Base-by-base conservation (phyloP, 2,113 vertebrate genomes). In the Hippocampus guttulatus region DNA sequence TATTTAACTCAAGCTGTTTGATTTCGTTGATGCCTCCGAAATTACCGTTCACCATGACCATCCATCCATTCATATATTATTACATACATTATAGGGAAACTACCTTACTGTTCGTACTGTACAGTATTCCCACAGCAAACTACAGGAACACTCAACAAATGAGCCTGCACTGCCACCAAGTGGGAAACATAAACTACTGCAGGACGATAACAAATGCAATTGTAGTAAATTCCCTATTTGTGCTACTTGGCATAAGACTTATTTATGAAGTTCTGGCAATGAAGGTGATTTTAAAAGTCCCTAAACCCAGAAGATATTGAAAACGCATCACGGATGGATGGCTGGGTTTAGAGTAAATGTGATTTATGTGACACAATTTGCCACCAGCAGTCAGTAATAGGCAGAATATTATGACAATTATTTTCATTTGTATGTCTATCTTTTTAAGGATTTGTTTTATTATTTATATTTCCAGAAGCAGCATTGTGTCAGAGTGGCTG, bases 151-250 rank as follows among this genome's bases (percentile, higher is more conserved):
- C 43, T 9, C 6, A 67, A 72, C 38, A 76, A 80, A 60, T 52
- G 51, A 45, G 73, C 40, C 68, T 73, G 52, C 68, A 79, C 55
- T 73, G 77, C 74, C 81, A 3, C 79, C 47, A 14, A 63, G 83
- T 86, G 87, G 76, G 0, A 2, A 69, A 58, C 21, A 45, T 38
- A 0, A 27, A 3, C 23, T 75, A 83, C 11, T 82, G 64, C 81
- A 80, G 1, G 1, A 20, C 12, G n/a, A 38, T 45, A 60, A 60
- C 15, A 25, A 33, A 33, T 33, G 23, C 23, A 12, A 6, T 27
- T 58, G 27, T 58, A 25, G 23, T 58, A 23, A 27, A n/a, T 11
- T 41, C 40, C 38, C 38, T 0, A 64, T 12, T 62, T 21, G 30
- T 18, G 58, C 7, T 30, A 20, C 16, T 8, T 61, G 8, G 27